Conservation (phyloP, 2,888 invertebrate genomes). For the Drosophila nr. perissopoda region DNA sequence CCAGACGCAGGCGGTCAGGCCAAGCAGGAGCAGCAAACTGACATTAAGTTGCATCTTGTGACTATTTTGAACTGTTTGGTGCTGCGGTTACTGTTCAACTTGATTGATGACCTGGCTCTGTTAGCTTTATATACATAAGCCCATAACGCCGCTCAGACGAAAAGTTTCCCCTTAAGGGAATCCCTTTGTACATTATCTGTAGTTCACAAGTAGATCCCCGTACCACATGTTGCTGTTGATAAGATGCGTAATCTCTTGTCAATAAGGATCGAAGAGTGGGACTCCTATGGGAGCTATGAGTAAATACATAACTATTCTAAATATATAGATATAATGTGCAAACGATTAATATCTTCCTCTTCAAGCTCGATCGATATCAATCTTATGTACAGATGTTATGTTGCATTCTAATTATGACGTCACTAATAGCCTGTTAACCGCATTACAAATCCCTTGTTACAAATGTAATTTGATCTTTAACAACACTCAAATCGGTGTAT, state of each 20-base stretch:
- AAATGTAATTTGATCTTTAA: not conserved
- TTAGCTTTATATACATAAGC: conserved; percentile 7
- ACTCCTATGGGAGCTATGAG: not conserved
- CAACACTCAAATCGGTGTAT: not conserved
- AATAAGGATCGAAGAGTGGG: not conserved
- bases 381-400: not conserved
- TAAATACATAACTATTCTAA: not conserved
- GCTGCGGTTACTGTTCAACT: not conserved
- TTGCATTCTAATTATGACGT: not conserved
- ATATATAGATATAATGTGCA: not conserved
- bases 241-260: conserved; percentile 16
- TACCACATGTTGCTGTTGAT: conserved; percentile 2
- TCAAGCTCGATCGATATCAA: not conserved
- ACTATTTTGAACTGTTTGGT: not conserved
- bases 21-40: conserved; percentile 13
- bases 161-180: conserved; percentile 46
- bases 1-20: conserved; percentile 11
- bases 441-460: not conserved
- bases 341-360: no score
- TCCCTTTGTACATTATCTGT: conserved; percentile 15
- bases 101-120: not conserved
- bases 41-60: conserved; percentile 29
- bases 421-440: not conserved
- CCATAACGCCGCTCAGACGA: not conserved
- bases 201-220: conserved; percentile 55